A percentile compares a stretch with the other conserved stretches of the same genome.
Evolutionary conservation across 2,113 vertebrate genomes (phyloP).

Genomic region (Lonchura striata): DNA sequence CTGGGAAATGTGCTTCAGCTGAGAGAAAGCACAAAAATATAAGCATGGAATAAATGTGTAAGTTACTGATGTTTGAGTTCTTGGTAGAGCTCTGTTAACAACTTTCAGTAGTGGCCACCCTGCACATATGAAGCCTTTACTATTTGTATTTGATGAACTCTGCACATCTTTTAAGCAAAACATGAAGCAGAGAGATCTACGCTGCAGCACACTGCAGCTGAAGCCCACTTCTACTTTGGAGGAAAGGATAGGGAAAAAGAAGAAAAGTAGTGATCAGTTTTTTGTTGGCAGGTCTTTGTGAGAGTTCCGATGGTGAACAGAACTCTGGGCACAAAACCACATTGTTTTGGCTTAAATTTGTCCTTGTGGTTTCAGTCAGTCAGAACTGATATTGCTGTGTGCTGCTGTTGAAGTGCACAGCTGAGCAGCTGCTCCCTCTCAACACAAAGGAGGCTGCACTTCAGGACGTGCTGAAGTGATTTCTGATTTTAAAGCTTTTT

Average conservation of each 20-base stretch:
- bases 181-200: not conserved
- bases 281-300: not conserved
- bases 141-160: not conserved
- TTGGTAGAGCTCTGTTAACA: not conserved
- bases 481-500: constrained; percentile 41
- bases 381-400: not conserved
- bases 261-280: not conserved
- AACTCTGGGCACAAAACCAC: not conserved
- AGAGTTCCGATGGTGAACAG: not conserved
- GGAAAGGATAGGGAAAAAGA: not conserved
- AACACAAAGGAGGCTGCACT: constrained; percentile 28
- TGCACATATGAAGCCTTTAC: not conserved
- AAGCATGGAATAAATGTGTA: not conserved
- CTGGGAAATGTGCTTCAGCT: not conserved
- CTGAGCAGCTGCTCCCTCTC: constrained; percentile 48
- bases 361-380: not conserved
- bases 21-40: not conserved
- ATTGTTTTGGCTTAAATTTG: not conserved
- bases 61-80: not conserved
- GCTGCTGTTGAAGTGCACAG: not conserved
- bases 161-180: not conserved
- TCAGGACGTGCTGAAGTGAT: not conserved
- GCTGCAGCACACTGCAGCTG: not conserved
- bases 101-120: not conserved
- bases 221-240: not conserved